Evolutionary conservation across 2,888 invertebrate species (phyloP), one percentile per base, ranked within the genome.

Genomic region (Drosophila seclusa): DNA sequence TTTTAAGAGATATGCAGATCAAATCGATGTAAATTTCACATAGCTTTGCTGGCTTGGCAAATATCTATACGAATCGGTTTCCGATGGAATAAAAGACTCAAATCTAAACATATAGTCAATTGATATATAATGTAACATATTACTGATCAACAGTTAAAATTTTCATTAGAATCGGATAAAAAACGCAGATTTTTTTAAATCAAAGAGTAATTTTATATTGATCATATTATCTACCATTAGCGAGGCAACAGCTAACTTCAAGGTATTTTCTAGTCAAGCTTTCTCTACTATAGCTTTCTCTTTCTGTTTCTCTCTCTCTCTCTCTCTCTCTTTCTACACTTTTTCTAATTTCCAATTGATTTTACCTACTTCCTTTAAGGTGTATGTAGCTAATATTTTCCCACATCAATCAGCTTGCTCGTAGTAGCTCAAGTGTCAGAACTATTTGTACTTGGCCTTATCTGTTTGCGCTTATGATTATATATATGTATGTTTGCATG

Each of bases 391-490:
- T 10, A 1, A 18, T 49, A 72, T 69, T 45, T 76, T 78, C 78
- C 53, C 78, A 78, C 77, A 68, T n/a, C 65, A 73, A 80, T 78
- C 71, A 59, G 32, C 32, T 16, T 11, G 32, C 40, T 38, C 45
- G 18, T 36, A 31, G 34, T 24, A 8, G 24, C 32, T 40, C 24
- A 55, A 70, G 61, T 61, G 61, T 42, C 24, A 31, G 54, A 68
- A 53, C 58, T 76, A 53, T 62, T 60, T 76, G 55, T 36, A 69
- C 54, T 55, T 67, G 52, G 5, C 34, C 48, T 49, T 54, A 53
- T 53, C 66, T 79, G 62, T 68, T 76, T 69, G 49, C 73, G 64
- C 64, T 72, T 75, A 66, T 71, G 74, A 75, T 78, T 78, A 74
- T 66, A 63, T 21, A 34, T 34, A 32, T 8, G 10, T 16, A 16